A percentile compares a stretch with the other conserved stretches of the same genome.
These are phyloP conservation scores for Pegoplata infirma DNA, from an alignment of 2,888 invertebrate species.

Conservation along the genomic window DNA sequence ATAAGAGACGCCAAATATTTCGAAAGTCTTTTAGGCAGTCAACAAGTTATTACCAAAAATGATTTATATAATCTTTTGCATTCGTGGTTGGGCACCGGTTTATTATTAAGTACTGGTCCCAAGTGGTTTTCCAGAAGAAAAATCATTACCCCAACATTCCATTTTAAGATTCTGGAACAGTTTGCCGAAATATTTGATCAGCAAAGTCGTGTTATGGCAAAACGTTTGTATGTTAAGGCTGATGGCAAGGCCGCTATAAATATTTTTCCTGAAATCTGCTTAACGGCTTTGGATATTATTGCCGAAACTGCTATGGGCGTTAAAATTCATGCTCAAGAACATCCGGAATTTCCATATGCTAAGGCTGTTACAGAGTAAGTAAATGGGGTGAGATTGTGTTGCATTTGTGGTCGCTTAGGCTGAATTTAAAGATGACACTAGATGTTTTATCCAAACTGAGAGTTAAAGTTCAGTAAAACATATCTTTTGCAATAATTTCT, in stretches of 20 bases:
- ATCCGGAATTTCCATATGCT: constrained; percentile 69
- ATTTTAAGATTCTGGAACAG: constrained; percentile 86
- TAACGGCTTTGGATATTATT: constrained; percentile 81
- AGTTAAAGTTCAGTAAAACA: no score
- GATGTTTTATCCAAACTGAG: no score
- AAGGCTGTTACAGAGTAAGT: constrained; percentile 81
- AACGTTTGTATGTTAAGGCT: constrained; percentile 78
- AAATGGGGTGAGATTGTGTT: no score
- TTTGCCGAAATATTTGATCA: constrained; percentile 85
- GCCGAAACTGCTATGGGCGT: constrained; percentile 74
- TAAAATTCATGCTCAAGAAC: constrained; percentile 65
- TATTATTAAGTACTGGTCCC: constrained; percentile 70
- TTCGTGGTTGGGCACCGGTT: constrained; percentile 73
- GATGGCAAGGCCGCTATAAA: constrained; percentile 78
- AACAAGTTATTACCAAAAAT: constrained; percentile 70
- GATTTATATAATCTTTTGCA: constrained; percentile 69
- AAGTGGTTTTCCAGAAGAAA: constrained; percentile 85
- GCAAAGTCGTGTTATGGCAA: constrained; percentile 80
- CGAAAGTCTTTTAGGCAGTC: constrained; percentile 70
- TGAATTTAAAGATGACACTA: no score
- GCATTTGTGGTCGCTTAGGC: no score
- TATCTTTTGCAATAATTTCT: no score
- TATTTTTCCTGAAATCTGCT: constrained; percentile 81
- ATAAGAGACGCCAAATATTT: constrained; percentile 70
- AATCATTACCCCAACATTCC: constrained; percentile 87